Conservation (phyloP, 2,888 invertebrate species). For the Philereme transversata region DNA sequence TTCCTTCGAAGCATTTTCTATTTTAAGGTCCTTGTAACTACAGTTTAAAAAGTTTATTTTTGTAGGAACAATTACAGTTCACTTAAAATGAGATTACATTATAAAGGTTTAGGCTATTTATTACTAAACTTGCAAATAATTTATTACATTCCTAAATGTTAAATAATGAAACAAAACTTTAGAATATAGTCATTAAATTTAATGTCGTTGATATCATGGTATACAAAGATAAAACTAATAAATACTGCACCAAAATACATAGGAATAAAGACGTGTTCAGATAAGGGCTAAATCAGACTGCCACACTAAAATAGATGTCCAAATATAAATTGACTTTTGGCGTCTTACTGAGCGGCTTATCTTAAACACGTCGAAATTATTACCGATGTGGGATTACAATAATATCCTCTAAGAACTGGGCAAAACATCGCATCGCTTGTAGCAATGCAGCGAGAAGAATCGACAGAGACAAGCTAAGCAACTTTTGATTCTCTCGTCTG, state of each 20-base stretch:
- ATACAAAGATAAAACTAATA: slow-evolving; percentile 55
- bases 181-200: slow-evolving; percentile 71
- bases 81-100: too few species aligned
- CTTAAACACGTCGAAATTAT: slow-evolving; percentile 43
- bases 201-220: slow-evolving; percentile 48
- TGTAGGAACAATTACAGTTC: too few species aligned
- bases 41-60: too few species aligned
- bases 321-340: slow-evolving; percentile 23
- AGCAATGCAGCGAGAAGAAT: slow-evolving; percentile 84
- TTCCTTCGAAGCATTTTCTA: too few species aligned
- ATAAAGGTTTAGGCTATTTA: too few species aligned
- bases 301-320: slow-evolving; percentile 36
- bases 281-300: slow-evolving; percentile 24
- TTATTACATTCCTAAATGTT: slow-evolving; percentile 8
- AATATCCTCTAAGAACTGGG: slow-evolving; percentile 85
- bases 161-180: slow-evolving; percentile 50
- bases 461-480: slow-evolving; percentile 85
- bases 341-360: slow-evolving; percentile 24
- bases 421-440: slow-evolving; percentile 86
- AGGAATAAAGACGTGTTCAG: slow-evolving; percentile 54
- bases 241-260: slow-evolving; percentile 72
- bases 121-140: too few species aligned
- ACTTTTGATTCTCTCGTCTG: slow-evolving; percentile 73
- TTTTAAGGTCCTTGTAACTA: too few species aligned
- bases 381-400: slow-evolving; percentile 79